These are phyloP conservation scores for Brachymystax lenok DNA, from an alignment of 2,797 vertebrate genomes.

Conservation along the genomic window DNA sequence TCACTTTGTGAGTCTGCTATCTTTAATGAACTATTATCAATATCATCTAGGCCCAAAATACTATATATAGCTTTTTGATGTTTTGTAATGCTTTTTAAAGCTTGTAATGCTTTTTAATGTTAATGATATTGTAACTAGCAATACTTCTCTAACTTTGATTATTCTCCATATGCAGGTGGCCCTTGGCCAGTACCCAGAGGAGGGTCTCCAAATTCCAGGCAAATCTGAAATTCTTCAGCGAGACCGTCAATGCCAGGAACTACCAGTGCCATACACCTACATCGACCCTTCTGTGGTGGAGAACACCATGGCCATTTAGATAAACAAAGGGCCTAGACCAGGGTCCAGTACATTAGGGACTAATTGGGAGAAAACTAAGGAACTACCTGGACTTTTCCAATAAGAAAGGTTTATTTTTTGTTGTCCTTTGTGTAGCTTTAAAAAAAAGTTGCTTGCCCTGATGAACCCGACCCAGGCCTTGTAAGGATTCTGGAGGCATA, in stretches of 20 bases:
- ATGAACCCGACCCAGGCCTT: too few relatives aligned
- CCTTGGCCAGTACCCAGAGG: not conserved
- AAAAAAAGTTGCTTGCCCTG: too few relatives aligned
- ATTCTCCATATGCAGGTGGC: not conserved
- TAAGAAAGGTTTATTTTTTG: too few relatives aligned
- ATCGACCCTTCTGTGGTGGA: not conserved
- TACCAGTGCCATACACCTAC: not conserved
- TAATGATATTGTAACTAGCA: not conserved
- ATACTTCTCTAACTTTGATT: not conserved
- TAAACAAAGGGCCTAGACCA: not conserved
- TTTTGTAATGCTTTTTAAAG: too few relatives aligned
- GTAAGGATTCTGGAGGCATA: too few relatives aligned
- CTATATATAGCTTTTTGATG: not conserved
- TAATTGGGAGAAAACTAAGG: not conserved
- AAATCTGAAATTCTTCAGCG: not conserved
- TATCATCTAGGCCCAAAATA: not conserved
- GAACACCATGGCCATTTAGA: constrained; percentile 7
- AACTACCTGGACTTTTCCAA: not conserved
- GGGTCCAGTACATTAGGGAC: not conserved
- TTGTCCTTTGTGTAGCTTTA: too few relatives aligned
- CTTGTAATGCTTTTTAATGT: not conserved
- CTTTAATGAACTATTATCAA: not conserved
- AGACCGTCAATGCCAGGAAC: not conserved
- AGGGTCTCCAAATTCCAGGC: not conserved
- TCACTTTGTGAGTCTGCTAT: not conserved